Evolutionary conservation across 1,140 invertebrate species (phyloP).

Genomic region (Drosophila micromelanica): DNA sequence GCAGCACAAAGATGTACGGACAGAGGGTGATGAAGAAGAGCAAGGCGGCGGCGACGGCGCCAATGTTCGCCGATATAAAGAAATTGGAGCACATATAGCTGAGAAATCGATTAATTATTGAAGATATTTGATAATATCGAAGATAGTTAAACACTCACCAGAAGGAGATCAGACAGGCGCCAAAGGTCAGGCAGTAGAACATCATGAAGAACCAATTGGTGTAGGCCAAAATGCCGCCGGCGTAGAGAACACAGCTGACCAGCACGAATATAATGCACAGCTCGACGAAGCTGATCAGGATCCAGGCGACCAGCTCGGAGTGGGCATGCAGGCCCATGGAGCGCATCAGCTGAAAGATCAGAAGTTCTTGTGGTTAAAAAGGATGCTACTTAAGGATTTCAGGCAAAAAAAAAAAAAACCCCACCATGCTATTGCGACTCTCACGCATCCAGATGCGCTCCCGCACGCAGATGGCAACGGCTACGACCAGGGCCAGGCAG

Average conservation of each 20-base stretch:
- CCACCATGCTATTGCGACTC: constrained; percentile 88
- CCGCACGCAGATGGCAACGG: constrained; percentile 87
- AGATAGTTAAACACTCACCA: too few species aligned
- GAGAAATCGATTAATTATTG: too few species aligned
- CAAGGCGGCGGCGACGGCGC: constrained; percentile 87
- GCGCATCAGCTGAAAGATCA: constrained; percentile 86
- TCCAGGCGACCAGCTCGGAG: constrained; percentile 88
- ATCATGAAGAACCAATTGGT: constrained; percentile 86
- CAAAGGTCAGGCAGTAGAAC: constrained; percentile 86
- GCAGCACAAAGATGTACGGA: constrained; percentile 88
- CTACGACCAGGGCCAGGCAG: constrained; percentile 87
- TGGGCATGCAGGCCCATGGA: constrained; percentile 88
- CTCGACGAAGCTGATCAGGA: constrained; percentile 86
- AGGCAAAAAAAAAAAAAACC: neutral
- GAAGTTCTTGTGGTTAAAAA: too few species aligned
- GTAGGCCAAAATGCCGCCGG: constrained; percentile 86
- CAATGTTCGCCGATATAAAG: constrained; percentile 87
- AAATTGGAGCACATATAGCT: constrained; percentile 89
- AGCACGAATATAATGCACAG: constrained; percentile 85
- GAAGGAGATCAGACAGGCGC: constrained; percentile 86
- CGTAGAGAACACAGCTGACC: constrained; percentile 85
- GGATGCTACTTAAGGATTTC: too few species aligned
- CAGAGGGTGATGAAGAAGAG: constrained; percentile 88
- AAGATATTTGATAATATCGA: too few species aligned
- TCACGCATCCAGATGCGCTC: constrained; percentile 88